phyloP scores from a whole-genome alignment of 1,140 invertebrate species.

The Octopus sinensis region DNA sequence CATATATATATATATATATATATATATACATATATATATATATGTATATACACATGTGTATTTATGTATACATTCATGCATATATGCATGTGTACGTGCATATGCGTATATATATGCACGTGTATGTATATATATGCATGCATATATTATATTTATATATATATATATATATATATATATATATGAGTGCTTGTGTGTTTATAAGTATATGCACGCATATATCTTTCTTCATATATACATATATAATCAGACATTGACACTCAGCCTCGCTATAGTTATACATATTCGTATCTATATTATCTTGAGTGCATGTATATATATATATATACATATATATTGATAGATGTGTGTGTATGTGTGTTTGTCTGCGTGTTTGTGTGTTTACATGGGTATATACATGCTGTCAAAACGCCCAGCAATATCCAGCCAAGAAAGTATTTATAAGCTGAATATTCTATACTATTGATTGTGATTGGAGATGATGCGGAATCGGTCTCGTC shows the following conservation, averaged over 20 bases:
- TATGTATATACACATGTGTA: background rate
- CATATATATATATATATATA: background rate
- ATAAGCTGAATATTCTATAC: no score
- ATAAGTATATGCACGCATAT: background rate
- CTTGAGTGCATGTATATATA: background rate
- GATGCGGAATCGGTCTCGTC: no score
- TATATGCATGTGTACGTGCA: background rate
- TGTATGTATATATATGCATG: background rate
- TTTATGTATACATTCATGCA: background rate
- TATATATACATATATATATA: background rate
- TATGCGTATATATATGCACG: background rate
- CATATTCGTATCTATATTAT: background rate
- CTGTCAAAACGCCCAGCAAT: background rate
- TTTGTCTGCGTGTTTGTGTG: background rate
- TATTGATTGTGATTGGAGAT: no score
- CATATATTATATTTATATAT: no score
- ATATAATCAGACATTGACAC: background rate
- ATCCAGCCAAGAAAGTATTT: no score
- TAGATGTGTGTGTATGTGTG: background rate
- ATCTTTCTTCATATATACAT: background rate
- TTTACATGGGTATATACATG: background rate
- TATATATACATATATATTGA: background rate
- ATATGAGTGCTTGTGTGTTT: background rate
- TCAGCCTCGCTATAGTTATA: background rate
- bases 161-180: slow-evolving; percentile 5